Conservation (phyloP, 2,113 vertebrate genomes). For the Prietella phreatophila region DNA sequence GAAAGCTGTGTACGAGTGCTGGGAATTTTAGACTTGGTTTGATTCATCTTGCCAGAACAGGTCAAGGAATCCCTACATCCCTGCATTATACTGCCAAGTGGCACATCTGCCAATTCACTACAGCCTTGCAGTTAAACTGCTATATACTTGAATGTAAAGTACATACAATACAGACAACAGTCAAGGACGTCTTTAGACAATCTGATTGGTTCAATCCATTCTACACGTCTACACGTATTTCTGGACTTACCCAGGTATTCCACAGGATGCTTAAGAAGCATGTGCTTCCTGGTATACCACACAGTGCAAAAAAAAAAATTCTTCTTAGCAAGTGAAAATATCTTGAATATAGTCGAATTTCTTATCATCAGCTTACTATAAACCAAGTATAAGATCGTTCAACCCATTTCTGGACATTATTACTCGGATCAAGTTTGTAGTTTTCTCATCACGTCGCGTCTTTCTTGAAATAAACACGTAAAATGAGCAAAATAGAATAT, state of each 20-base stretch:
- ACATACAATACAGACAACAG: background rate
- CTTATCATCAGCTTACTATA: too few relatives aligned
- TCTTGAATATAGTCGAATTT: too few relatives aligned
- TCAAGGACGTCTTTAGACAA: background rate
- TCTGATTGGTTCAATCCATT: background rate
- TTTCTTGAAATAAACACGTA: too few relatives aligned
- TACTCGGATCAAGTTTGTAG: too few relatives aligned
- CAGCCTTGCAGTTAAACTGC: background rate
- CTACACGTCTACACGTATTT: background rate
- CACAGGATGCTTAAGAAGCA: background rate
- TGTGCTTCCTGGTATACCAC: background rate
- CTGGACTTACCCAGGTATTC: background rate
- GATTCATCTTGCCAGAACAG: background rate
- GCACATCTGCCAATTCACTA: background rate
- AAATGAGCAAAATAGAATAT: too few relatives aligned
- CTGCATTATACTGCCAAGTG: background rate
- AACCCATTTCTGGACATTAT: too few relatives aligned
- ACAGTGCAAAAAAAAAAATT: too few relatives aligned
- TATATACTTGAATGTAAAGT: background rate
- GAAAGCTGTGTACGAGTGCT: background rate
- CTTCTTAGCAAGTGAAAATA: too few relatives aligned
- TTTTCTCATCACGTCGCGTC: too few relatives aligned
- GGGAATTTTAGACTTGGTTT: background rate
- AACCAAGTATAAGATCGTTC: too few relatives aligned
- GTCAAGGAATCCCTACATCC: background rate